Conservation (phyloP, 2,888 invertebrate genomes). For the Cephus pygmeus region DNA sequence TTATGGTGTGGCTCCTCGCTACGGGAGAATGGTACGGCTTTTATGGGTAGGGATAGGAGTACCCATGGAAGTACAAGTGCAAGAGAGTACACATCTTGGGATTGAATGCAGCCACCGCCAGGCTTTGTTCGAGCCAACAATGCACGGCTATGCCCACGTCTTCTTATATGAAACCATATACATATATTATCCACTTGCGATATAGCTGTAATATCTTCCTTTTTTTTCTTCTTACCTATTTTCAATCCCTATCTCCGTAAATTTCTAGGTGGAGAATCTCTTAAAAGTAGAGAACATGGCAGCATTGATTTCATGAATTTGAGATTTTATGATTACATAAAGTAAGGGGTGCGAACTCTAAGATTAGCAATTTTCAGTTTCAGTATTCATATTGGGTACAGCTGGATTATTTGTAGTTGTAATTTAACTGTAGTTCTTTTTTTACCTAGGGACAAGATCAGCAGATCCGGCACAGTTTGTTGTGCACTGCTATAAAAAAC, state of each 20-base stretch:
- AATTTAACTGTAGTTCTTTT: neutral
- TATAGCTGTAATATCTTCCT: slow-evolving; percentile 48
- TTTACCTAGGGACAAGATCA: neutral
- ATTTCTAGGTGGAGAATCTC: neutral
- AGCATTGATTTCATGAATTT: neutral
- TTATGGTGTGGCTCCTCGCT: slow-evolving; percentile 1
- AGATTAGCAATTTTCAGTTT: neutral
- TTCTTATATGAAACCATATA: slow-evolving; percentile 48
- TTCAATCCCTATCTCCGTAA: neutral
- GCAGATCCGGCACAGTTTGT: neutral
- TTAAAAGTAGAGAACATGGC: neutral
- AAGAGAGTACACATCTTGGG: neutral
- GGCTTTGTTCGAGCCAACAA: slow-evolving; percentile 58
- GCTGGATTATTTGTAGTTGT: neutral
- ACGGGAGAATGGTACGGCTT: slow-evolving; percentile 31
- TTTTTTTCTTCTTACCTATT: neutral
- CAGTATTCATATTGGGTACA: neutral
- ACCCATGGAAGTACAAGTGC: slow-evolving; percentile 16
- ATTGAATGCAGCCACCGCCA: slow-evolving; percentile 23
- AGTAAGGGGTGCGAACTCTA: neutral
- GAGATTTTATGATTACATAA: neutral
- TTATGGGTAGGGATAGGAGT: slow-evolving; percentile 53
- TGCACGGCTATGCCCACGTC: slow-evolving; percentile 42
- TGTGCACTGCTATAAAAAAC: neutral
- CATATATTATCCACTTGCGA: slow-evolving; percentile 48